Evolutionary conservation across 2,888 invertebrate species (phyloP), one percentile per base, ranked within the genome.

Genomic region (Chloroclysta siterata): DNA sequence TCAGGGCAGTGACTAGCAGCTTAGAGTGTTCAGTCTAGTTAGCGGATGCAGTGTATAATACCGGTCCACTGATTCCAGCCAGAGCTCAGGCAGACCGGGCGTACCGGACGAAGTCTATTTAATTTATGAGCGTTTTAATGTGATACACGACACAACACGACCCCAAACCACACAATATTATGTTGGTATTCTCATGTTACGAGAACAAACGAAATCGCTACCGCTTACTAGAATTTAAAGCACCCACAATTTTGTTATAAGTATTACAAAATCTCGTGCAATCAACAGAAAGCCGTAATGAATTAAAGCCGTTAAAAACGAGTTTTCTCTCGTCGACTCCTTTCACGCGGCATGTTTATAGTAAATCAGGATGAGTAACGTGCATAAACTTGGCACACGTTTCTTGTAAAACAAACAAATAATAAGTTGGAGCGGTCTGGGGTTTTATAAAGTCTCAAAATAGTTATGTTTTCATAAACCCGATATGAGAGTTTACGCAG

Each of bases 401-500:
- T 81, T 77, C 74, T 67, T 81, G 74, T 84, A 84, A 87, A 82
- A 85, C 87, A 89, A 89, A 89, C 85, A 88, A 87, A 88, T 87
- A 88, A 85, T 86, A 83, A 82, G 80, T 84, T 82, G 82, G 78
- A 84, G 83, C 82, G 80, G 83, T 85, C 82, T 83, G 84, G 74
- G 73, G 80, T 80, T 83, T 80, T 84, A 84, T 79, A 78, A 79
- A 75, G 74, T 80, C 86, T 90, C 85, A 88, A 90, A 90, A 90
- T 91, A 92, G 85, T 71, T 79, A 78, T 89, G 89, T 90, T 89
- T 90, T 89, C 87, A 88, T 90, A 88, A 86, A 83, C 79, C 82
- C 87, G 85, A 90, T 89, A 88, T 87, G 87, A 85, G 85, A 89
- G 87, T 89, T 88, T 88, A 90, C 88, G 83, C 88, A 88, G 88